phyloP scores from a whole-genome alignment of 2,113 vertebrate genomes.

The Illadopsis cleaveri region DNA sequence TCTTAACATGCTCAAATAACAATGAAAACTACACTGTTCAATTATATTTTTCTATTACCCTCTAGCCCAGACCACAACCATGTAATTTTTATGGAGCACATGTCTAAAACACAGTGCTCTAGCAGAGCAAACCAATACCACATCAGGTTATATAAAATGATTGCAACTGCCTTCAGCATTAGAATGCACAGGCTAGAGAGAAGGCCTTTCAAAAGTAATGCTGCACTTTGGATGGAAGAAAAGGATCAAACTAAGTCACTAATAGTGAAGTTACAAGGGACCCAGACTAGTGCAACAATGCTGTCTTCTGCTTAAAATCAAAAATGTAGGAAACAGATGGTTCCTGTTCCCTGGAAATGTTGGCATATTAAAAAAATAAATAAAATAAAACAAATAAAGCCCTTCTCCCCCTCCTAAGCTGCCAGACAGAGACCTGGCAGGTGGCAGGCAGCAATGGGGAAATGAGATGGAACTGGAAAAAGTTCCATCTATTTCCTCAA shows the following conservation, averaged over 20 bases:
- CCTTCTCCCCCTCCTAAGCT: not conserved
- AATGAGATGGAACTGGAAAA: not conserved
- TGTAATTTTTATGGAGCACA: not conserved
- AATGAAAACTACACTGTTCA: not conserved
- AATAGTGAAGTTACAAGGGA: not conserved
- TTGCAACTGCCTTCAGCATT: not conserved
- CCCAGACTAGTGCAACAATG: not conserved
- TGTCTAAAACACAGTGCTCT: not conserved
- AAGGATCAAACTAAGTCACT: not conserved
- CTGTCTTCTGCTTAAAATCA: not conserved
- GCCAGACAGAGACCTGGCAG: not conserved
- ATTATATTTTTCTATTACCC: not conserved
- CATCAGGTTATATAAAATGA: not conserved
- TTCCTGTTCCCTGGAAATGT: not conserved
- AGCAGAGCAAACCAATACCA: not conserved
- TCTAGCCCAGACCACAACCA: not conserved
- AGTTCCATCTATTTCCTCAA: not conserved
- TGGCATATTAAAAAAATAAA: not conserved
- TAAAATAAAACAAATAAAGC: not conserved
- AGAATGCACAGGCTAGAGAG: accelerated
- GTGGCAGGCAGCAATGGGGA: not conserved
- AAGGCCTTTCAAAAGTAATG: not conserved
- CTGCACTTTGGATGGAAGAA: not conserved
- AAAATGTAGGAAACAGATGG: not conserved
- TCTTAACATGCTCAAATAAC: not conserved